A percentile compares a stretch with the other conserved stretches of the same genome.
These are phyloP conservation scores for Cynoglossus semilaevis DNA, from an alignment of 2,113 vertebrate species.

Conservation along the genomic window DNA sequence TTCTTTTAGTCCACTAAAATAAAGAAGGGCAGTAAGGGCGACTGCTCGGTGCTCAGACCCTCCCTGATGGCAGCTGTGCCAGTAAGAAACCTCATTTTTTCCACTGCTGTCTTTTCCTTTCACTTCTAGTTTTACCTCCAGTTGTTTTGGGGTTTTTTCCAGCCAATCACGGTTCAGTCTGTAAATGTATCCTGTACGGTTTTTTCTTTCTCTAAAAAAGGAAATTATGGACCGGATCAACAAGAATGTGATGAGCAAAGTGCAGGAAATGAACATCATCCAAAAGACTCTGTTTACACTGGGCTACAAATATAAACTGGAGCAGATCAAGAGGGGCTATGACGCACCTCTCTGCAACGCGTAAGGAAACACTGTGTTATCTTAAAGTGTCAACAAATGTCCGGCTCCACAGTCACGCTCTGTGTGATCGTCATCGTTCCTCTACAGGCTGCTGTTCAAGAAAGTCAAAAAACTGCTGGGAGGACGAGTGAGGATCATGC, in stretches of 20 bases:
- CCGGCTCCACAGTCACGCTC: not conserved
- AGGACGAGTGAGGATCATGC: constrained; percentile 90
- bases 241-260: constrained; percentile 97
- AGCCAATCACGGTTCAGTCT: not conserved
- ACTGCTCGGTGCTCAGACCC: constrained; percentile 86
- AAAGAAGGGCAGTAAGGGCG: constrained; percentile 94
- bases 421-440: too few relatives aligned
- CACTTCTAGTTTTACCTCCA: not conserved
- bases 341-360: constrained; percentile 93
- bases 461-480: constrained; percentile 90
- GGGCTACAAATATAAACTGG: constrained; percentile 93
- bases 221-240: constrained; percentile 99
- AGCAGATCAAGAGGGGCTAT: constrained; percentile 92
- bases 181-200: not conserved
- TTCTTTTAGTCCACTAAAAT: constrained; percentile 90
- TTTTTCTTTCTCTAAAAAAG: constrained; percentile 62
- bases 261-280: constrained; percentile 91
- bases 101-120: not conserved
- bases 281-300: constrained; percentile 92
- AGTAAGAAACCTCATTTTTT: constrained; percentile 72
- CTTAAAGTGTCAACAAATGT: not conserved
- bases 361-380: constrained; percentile 72
- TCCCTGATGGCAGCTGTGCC: constrained; percentile 96
- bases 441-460: constrained; percentile 85
- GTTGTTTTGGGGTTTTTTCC: too few relatives aligned